A percentile compares a stretch with the other conserved stretches of the same genome.
phyloP scores from a whole-genome alignment of 2,888 invertebrate genomes.

The Agrotis ipsilon region DNA sequence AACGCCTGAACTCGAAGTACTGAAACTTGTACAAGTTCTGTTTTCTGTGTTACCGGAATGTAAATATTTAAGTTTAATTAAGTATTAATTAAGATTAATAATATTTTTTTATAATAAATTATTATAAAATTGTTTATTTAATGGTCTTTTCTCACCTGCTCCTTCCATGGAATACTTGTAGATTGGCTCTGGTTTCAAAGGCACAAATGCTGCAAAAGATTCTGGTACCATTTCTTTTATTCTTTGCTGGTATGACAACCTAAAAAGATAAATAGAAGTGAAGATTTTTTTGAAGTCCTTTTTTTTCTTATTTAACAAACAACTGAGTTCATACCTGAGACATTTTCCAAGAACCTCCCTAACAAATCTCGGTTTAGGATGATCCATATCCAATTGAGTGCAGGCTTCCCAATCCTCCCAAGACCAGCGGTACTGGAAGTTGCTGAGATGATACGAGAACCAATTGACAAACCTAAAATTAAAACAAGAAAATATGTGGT shows the following conservation, averaged over 20 bases:
- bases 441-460: constrained; percentile 99
- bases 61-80: constrained; percentile 85
- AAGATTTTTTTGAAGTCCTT: neutral
- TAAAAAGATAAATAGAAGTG: constrained; percentile 73
- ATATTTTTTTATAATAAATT: constrained; percentile 78
- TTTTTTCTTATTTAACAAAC: neutral
- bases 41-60: constrained; percentile 77
- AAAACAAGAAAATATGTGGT: neutral
- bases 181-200: constrained; percentile 95
- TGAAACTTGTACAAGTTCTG: constrained; percentile 58
- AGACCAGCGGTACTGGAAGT: constrained; percentile 99
- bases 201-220: constrained; percentile 95
- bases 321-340: constrained; percentile 92
- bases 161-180: constrained; percentile 98
- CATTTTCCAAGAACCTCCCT: constrained; percentile 97
- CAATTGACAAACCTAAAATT: constrained; percentile 96
- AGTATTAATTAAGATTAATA: constrained; percentile 81
- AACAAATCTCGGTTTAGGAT: constrained; percentile 98
- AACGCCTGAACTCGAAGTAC: constrained; percentile 41
- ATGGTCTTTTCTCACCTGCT: constrained; percentile 90
- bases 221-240: constrained; percentile 98
- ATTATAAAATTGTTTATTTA: constrained; percentile 64
- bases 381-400: constrained; percentile 95
- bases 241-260: constrained; percentile 98
- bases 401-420: constrained; percentile 99